Base-by-base conservation (phyloP, 1,140 invertebrate genomes). In the Episyrphus balteatus region DNA sequence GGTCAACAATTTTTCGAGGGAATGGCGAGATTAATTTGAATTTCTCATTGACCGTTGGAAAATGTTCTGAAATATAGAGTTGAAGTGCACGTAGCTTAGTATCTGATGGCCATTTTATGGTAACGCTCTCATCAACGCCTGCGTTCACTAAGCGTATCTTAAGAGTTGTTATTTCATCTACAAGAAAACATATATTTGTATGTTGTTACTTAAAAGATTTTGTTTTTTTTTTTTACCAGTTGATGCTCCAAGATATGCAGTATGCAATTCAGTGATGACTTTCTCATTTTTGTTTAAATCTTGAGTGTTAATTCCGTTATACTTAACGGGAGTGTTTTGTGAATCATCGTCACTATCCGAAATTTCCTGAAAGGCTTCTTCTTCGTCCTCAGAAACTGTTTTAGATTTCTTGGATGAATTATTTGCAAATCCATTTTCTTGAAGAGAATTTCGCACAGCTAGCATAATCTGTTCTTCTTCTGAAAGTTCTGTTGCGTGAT, bases 21-120 rank as follows among this genome's bases (percentile, higher is more conserved):
- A 63, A 68, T 34, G 65, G 58, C 46, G 60, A 63, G 21, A 68
- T 68, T 18, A 68, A 50, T 45, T 67, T 67, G 42, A 65, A 68
- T 26, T 46, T 31, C 17, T 59, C 61, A 13, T 55, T 52, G 21
- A 51, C 47, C 14, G 56, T 52, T 58, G 62, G 56, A 58, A 65
- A 62, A 51, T 60, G 59, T 58, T 62, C 56, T 1, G 31, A 41
- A 17, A 68, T 63, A 46, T 67, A 68, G 1, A 59, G 47, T 21
- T 58, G 51, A n/a, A 68, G 40, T 3, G 54, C 61, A 21, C 57
- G 46, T 31, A 68, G 36, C 43, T 59, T 58, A 5, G 62, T 68
- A 46, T 66, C 56, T 14, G 62, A 65, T 0, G 65, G 65, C 64
- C 64, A 68, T 40, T 62, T 60, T 42, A 67, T 43, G 44, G 65